Conservation (phyloP, 23 tunicate species). For the Styela plicata region DNA sequence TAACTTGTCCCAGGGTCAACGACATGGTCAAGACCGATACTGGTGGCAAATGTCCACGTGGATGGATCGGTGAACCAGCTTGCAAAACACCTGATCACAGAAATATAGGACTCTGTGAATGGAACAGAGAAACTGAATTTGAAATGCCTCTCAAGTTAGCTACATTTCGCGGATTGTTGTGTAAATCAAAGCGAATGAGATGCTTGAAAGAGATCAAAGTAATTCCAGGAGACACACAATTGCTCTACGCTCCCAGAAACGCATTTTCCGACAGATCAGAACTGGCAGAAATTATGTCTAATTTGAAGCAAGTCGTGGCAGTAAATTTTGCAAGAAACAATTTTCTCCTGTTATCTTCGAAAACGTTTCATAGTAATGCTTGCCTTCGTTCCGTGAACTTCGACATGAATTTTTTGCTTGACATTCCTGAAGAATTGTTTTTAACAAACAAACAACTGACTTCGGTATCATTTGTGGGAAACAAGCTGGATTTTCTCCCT, state of each 20-base stretch:
- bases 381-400: conserved; percentile 8
- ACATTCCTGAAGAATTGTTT: conserved; percentile 14
- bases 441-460: not conserved
- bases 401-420: conserved; percentile 13
- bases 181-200: not conserved
- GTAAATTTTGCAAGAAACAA: conserved; percentile 20
- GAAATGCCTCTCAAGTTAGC: not conserved
- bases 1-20: not conserved
- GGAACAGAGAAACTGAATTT: conserved; percentile 14
- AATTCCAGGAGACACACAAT: conserved; percentile 21
- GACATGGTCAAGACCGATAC: not conserved
- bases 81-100: conserved; percentile 12
- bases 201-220: conserved; percentile 11
- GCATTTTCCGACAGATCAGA: conserved; percentile 8
- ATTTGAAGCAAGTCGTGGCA: conserved; percentile 8
- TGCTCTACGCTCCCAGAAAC: conserved; percentile 12
- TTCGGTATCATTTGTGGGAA: conserved; percentile 14
- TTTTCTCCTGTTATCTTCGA: not conserved
- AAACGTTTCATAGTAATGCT: not conserved
- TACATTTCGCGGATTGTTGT: conserved; percentile 3
- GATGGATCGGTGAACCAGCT: conserved; percentile 11
- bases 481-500: conserved; percentile 20
- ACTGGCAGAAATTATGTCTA: conserved; percentile 22
- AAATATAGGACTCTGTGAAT: conserved; percentile 11
- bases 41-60: conserved; percentile 24